Conservation (phyloP, 2,888 invertebrate species). For the Zaprionus obscuricornis region DNA sequence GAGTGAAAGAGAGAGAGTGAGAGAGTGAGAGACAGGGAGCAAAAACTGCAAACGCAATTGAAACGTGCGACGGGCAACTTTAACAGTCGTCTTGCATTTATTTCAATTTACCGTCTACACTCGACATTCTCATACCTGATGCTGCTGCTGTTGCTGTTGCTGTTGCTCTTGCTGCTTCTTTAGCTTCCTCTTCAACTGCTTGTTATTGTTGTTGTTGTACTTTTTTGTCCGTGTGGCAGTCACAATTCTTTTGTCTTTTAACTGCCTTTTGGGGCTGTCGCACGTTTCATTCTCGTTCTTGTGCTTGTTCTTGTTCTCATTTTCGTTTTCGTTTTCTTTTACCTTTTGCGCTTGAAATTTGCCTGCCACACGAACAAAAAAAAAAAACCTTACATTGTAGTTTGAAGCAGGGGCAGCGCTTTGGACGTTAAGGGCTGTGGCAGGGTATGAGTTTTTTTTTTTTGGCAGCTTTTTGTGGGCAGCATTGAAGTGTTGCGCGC, state of each 20-base stretch:
- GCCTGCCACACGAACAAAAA: conserved; percentile 59
- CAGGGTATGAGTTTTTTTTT: background rate
- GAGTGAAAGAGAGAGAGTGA: background rate
- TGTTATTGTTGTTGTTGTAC: conserved; percentile 16
- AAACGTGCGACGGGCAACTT: conserved; percentile 76
- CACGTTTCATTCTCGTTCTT: conserved; percentile 44
- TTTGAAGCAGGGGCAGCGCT: too few species aligned
- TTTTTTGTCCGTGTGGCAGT: conserved; percentile 39
- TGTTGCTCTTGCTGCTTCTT: too few species aligned
- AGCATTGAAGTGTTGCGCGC: conserved; percentile 13
- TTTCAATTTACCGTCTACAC: conserved; percentile 71
- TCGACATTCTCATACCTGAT: background rate
- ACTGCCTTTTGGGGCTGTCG: conserved; percentile 62
- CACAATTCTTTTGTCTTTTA: conserved; percentile 72
- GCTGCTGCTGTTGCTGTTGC: conserved; percentile 4
- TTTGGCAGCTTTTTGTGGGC: background rate
- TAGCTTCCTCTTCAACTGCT: too few species aligned
- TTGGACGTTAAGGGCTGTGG: conserved; percentile 9
- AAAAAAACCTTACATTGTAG: conserved; percentile 38
- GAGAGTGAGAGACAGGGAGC: background rate
- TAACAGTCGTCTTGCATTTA: conserved; percentile 77
- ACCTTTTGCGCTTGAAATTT: conserved; percentile 56
- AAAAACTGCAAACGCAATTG: conserved; percentile 65
- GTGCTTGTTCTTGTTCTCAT: conserved; percentile 3
- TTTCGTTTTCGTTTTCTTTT: background rate